Evolutionary conservation across 2,113 vertebrate species (phyloP).

Genomic region (Oplegnathus fasciatus): DNA sequence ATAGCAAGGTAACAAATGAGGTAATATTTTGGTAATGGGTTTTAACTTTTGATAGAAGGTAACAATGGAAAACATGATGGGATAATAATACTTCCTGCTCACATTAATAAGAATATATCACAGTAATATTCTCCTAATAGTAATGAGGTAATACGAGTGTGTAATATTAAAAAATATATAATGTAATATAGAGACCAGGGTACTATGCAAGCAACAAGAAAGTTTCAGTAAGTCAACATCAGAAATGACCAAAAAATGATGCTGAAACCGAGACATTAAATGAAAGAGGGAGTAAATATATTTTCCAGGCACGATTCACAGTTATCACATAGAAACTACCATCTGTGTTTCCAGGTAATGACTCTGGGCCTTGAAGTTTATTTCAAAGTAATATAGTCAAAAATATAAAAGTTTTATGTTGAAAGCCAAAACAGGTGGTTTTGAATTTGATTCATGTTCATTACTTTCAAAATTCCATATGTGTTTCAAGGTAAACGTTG

Average conservation of each 20-base stretch:
- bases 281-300: background rate
- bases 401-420: background rate
- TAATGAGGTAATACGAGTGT: background rate
- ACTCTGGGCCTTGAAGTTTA: background rate
- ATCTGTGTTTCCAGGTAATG: constrained; percentile 6
- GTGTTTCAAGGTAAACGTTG: background rate
- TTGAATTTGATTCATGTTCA: background rate
- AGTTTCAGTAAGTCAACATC: background rate
- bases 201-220: background rate
- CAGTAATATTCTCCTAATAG: background rate
- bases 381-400: background rate
- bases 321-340: background rate
- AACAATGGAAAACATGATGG: background rate
- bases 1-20: background rate
- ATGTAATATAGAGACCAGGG: background rate
- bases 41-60: background rate
- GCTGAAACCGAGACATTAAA: background rate
- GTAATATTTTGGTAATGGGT: background rate
- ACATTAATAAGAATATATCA: background rate
- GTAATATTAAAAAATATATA: background rate
- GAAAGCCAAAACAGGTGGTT: background rate
- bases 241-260: background rate
- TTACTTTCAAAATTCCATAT: background rate
- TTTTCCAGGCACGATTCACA: background rate
- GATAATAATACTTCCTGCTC: background rate